These are phyloP conservation scores for Spodoptera frugiperda DNA, from an alignment of 1,140 invertebrate species.

Conservation along the genomic window DNA sequence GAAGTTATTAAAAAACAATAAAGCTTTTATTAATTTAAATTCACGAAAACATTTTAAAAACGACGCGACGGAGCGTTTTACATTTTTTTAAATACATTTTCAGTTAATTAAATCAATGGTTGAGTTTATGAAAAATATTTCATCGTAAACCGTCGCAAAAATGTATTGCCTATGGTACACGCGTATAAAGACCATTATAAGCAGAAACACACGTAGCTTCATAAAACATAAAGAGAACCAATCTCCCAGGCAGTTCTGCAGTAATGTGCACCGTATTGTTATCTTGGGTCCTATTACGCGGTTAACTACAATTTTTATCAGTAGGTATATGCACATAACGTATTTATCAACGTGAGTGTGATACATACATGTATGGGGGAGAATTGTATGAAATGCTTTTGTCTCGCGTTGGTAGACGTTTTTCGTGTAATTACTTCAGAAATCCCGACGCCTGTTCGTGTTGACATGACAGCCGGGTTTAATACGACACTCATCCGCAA, in stretches of 20 bases:
- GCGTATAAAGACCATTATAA: too few relatives aligned
- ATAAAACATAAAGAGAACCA: constrained; percentile 4
- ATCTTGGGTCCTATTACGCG: constrained; percentile 37
- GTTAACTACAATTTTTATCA: constrained; percentile 37
- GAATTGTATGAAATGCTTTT: constrained; percentile 27
- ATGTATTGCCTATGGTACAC: too few relatives aligned
- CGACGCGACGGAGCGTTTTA: too few relatives aligned
- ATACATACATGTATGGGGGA: too few relatives aligned
- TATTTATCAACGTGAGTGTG: constrained; percentile 8
- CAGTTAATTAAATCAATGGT: too few relatives aligned
- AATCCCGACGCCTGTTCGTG: constrained; percentile 46
- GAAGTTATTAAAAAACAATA: too few relatives aligned
- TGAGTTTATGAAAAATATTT: too few relatives aligned
- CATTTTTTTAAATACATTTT: too few relatives aligned
- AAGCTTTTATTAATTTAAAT: too few relatives aligned
- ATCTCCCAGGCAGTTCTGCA: constrained; percentile 3
- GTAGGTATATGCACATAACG: constrained; percentile 22
- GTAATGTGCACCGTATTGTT: constrained; percentile 22
- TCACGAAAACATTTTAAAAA: too few relatives aligned
- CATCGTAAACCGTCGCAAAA: too few relatives aligned
- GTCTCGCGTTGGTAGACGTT: constrained; percentile 29
- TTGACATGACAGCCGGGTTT: constrained; percentile 47
- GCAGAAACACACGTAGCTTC: neutral
- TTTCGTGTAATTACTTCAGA: constrained; percentile 50
- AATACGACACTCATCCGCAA: constrained; percentile 47